These are phyloP conservation scores for Adineta ricciae DNA, from an alignment of 2,888 invertebrate genomes.

Conservation along the genomic window DNA sequence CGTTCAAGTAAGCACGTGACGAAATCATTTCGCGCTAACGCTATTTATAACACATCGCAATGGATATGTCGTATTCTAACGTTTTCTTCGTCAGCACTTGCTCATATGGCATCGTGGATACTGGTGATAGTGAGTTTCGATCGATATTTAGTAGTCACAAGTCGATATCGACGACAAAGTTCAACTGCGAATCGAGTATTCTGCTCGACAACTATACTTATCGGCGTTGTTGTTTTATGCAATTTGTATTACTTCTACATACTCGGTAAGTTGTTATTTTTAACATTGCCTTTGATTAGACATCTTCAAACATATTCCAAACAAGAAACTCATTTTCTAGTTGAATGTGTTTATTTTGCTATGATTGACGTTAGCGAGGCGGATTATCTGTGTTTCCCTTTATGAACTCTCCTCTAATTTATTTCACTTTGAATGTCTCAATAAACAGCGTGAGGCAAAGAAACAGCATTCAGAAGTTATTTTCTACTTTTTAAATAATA, in stretches of 20 bases:
- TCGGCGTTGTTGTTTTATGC: background rate
- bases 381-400: too few relatives aligned
- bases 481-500: too few relatives aligned
- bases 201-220: background rate
- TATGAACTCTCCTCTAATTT: too few relatives aligned
- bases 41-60: background rate
- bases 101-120: slow-evolving; percentile 17
- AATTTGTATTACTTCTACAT: slow-evolving; percentile 10
- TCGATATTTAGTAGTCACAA: slow-evolving; percentile 17
- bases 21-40: background rate
- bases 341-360: too few relatives aligned
- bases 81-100: background rate
- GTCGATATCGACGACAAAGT: background rate
- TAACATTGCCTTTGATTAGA: too few relatives aligned
- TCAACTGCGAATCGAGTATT: background rate
- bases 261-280: background rate
- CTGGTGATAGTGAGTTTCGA: slow-evolving; percentile 6
- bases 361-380: too few relatives aligned
- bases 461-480: too few relatives aligned
- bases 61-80: background rate
- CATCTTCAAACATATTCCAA: too few relatives aligned
- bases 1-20: background rate
- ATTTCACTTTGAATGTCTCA: too few relatives aligned
- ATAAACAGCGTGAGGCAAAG: too few relatives aligned
- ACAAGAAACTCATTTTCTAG: too few relatives aligned